Evolutionary conservation across 2,113 vertebrate species (phyloP).

Genomic region (Ciconia maguari): DNA sequence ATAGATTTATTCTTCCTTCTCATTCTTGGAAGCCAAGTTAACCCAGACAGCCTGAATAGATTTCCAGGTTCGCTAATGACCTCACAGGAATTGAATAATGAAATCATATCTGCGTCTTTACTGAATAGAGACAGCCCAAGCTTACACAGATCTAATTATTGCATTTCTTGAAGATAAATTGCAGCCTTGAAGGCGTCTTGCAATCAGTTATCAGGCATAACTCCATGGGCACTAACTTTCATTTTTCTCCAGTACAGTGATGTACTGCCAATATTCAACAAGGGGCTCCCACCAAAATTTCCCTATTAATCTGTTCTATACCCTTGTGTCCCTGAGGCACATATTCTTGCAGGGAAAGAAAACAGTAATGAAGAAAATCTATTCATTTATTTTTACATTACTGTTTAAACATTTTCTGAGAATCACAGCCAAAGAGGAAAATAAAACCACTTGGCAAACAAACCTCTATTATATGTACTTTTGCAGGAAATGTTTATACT

Average conservation of each 20-base stretch:
- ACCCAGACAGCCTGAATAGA: conserved; percentile 45
- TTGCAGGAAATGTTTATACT: conserved; percentile 54
- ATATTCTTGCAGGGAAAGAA: conserved; percentile 49
- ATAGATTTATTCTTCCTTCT: background rate
- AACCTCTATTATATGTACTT: conserved; percentile 47
- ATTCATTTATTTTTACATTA: conserved; percentile 67
- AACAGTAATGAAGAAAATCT: conserved; percentile 53
- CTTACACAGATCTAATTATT: conserved; percentile 47
- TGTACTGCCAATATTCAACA: conserved; percentile 53
- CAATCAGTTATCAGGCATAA: conserved; percentile 53
- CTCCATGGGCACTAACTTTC: conserved; percentile 18
- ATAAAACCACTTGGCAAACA: conserved; percentile 64
- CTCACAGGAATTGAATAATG: conserved; percentile 60
- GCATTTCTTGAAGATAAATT: conserved; percentile 51
- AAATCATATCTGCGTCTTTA: conserved; percentile 52
- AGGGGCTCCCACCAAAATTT: conserved; percentile 44
- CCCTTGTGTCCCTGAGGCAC: conserved; percentile 10
- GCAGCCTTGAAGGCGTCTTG: conserved; percentile 48
- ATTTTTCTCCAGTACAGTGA: conserved; percentile 30
- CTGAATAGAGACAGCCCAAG: background rate
- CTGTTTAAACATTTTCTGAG: conserved; percentile 61
- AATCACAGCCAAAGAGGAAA: conserved; percentile 59
- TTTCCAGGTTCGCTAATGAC: conserved; percentile 59
- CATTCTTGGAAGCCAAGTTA: background rate
- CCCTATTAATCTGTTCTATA: conserved; percentile 35